phyloP scores from a whole-genome alignment of 2,888 invertebrate species.

The Phymatocera aterrima region DNA sequence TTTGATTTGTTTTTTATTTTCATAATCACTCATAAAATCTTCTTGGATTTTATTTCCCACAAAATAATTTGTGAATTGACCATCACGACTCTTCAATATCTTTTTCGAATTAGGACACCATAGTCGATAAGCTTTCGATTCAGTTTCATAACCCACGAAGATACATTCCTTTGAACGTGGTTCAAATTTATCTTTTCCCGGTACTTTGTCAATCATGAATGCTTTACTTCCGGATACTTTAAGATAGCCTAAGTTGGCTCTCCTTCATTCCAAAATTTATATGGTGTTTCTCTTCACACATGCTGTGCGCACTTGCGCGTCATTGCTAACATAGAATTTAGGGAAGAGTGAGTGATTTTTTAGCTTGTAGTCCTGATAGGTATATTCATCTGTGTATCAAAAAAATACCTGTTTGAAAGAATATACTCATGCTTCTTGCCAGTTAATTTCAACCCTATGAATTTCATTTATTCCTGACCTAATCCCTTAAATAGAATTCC shows the following conservation, averaged over 20 bases:
- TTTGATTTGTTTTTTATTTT: background rate
- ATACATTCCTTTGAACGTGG: slow-evolving; percentile 37
- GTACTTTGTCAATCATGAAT: slow-evolving; percentile 18
- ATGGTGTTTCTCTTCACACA: slow-evolving; percentile 53
- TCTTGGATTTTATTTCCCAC: slow-evolving; percentile 1
- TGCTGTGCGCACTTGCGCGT: no score
- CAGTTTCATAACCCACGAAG: background rate
- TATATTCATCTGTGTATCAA: no score
- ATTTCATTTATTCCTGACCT: no score
- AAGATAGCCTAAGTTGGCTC: slow-evolving; percentile 3
- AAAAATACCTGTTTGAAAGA: no score
- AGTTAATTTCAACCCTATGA: no score
- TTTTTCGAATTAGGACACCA: background rate
- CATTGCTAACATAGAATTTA: no score
- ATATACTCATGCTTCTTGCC: no score
- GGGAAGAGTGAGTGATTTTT: no score
- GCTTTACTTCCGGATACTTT: slow-evolving; percentile 40
- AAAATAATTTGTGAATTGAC: slow-evolving; percentile 2
- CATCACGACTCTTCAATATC: background rate
- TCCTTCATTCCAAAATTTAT: slow-evolving; percentile 49
- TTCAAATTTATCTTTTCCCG: slow-evolving; percentile 45
- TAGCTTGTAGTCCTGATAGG: no score
- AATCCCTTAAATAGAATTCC: no score
- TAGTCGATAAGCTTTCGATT: background rate
- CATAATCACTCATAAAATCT: slow-evolving; percentile 21